phyloP scores from a whole-genome alignment of 1,140 invertebrate species.

The Bombus consobrinus region DNA sequence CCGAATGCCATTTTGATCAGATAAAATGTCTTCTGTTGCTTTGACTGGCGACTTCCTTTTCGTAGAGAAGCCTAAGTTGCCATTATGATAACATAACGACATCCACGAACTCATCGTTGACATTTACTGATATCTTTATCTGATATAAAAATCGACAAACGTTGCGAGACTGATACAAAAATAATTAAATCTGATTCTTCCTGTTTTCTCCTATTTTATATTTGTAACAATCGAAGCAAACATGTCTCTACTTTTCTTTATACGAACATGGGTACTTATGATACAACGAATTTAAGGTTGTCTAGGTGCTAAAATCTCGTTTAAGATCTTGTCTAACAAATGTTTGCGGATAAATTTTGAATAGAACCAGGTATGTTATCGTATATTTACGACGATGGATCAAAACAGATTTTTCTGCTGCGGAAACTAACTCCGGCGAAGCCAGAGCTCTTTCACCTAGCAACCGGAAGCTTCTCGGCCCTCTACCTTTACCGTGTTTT shows the following conservation, averaged over 20 bases:
- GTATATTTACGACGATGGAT: neutral
- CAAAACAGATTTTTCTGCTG: neutral
- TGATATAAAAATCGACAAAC: too few species aligned
- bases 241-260: neutral
- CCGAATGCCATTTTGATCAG: neutral
- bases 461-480: neutral
- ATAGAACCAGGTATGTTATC: neutral
- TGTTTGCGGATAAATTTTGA: neutral
- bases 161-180: too few species aligned
- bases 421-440: neutral
- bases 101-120: too few species aligned
- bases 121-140: too few species aligned
- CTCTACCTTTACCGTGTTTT: slow-evolving; percentile 57
- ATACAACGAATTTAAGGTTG: neutral
- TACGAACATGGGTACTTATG: too few species aligned
- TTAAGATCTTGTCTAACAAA: neutral
- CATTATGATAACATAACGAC: too few species aligned
- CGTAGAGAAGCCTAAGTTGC: too few species aligned
- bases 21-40: neutral
- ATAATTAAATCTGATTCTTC: neutral
- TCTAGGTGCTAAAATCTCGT: neutral
- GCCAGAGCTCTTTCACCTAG: neutral
- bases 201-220: neutral
- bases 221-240: neutral
- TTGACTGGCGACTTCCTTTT: too few species aligned